Base-by-base conservation (phyloP, 2,888 invertebrate species). In the Physocephala rufipes region DNA sequence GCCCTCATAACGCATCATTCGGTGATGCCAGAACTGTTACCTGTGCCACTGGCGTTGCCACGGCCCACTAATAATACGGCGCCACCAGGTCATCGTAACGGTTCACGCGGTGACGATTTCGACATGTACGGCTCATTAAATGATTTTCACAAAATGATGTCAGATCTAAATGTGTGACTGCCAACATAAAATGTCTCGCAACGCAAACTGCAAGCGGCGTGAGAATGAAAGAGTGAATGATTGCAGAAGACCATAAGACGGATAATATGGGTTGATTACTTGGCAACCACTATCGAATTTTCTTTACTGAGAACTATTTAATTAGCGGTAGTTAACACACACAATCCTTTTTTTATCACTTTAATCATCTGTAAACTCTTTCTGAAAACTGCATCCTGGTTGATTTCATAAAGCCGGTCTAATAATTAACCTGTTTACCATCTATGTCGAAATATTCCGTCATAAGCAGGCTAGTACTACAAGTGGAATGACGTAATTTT, bases 1-100 rank as follows among this genome's bases (percentile, higher is more conserved):
- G 94, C 97, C 19, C 90, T 98, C 79, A 97, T 98, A 85, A 96
- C 95, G 73, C 98, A 98, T 88, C 97, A 98, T 87, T 96, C 97
- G 77, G 97, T 98, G 78, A 97, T 98, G 97, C 95, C 95, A 61
- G 97, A 98, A 87, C 89, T 97, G 82, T 89, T 98, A 81, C 98
- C 98, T 1, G 96, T 96, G 84, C 95, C 97, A 58, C 89, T 98
- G 78, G 92, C 93, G 0, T 88, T 95, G 76, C 92, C 93, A 81
- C 88, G 92, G 66, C 92, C 86, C 28, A 80, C 78, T 0, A 75
- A 75, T 61, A 77, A 76, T 0, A 71, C 76, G 26, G 76, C 73
- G 0, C 62, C 66, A 13, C 28, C 63, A 24, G 66, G 68, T 45
- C 73, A 75, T 53, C 77, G 74, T 19, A 64, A 70, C 16, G 74